A percentile compares a stretch with the other conserved stretches of the same genome.
phyloP scores from a whole-genome alignment of 2,113 vertebrate genomes.

The Cacatua alba region DNA sequence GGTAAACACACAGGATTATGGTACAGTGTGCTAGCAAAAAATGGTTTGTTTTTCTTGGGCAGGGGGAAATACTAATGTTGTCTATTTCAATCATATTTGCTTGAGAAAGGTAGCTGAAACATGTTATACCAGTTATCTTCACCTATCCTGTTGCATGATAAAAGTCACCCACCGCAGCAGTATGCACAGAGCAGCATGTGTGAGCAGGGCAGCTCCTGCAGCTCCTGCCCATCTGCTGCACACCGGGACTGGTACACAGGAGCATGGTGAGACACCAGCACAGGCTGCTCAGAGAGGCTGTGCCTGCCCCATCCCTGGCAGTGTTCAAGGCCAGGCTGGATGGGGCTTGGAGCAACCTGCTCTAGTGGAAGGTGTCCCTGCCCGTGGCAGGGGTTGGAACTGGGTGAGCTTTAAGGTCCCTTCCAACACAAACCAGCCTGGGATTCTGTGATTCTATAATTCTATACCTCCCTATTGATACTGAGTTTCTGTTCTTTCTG shows the following conservation, averaged over 20 bases:
- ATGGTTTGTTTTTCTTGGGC: background rate
- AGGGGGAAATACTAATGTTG: background rate
- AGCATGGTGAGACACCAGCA: background rate
- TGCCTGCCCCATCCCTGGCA: background rate
- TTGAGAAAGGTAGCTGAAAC: background rate
- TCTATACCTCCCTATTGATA: accelerated
- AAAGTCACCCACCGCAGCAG: accelerated
- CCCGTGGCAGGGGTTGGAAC: background rate
- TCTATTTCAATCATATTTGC: background rate
- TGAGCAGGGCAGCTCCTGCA: background rate
- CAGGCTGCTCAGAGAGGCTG: background rate
- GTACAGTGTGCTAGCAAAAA: background rate
- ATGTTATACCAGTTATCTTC: background rate
- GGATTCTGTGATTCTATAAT: background rate
- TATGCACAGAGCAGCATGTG: accelerated
- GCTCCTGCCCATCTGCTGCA: background rate
- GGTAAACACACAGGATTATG: background rate
- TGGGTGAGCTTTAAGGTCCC: background rate
- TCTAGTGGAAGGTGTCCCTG: background rate
- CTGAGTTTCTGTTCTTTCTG: background rate
- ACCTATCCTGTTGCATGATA: too few relatives aligned
- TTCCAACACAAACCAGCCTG: background rate
- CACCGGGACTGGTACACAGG: accelerated
- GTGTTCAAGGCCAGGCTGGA: background rate
- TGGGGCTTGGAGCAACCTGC: background rate